Percentiles rank a stretch among this genome's conserved stretches.
Evolutionary conservation across 2,113 vertebrate species (phyloP).

Genomic region (Tragelaphus buxtoni): DNA sequence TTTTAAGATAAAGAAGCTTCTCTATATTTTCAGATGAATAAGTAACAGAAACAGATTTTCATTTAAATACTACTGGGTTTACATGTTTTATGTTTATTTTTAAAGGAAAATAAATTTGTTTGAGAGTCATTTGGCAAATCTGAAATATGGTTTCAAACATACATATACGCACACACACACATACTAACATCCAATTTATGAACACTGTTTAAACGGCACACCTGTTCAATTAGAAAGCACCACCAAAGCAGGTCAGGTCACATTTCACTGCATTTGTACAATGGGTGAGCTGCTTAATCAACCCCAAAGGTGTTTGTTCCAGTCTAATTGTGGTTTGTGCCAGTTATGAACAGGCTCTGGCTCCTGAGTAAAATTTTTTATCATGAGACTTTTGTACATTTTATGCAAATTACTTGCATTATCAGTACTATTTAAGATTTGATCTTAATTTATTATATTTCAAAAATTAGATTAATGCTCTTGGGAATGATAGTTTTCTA

Average conservation of each 20-base stretch:
- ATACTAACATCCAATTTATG: background rate
- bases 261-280: background rate
- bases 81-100: conserved; percentile 5
- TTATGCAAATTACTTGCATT: background rate
- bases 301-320: too few relatives aligned
- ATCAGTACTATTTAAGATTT: background rate
- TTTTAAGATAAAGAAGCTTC: background rate
- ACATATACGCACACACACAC: background rate
- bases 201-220: background rate
- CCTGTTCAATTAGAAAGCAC: background rate
- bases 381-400: background rate
- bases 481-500: background rate
- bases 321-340: background rate
- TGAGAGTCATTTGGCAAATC: background rate
- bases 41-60: background rate
- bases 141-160: background rate
- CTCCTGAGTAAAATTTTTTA: background rate
- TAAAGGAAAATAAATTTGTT: background rate
- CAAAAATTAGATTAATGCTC: background rate
- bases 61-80: background rate
- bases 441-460: background rate
- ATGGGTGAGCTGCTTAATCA: too few relatives aligned
- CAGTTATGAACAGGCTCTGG: background rate
- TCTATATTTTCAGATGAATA: background rate
- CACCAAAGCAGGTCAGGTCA: background rate